These are phyloP conservation scores for Nasonia longicornis DNA, from an alignment of 1,140 invertebrate species.

Conservation along the genomic window DNA sequence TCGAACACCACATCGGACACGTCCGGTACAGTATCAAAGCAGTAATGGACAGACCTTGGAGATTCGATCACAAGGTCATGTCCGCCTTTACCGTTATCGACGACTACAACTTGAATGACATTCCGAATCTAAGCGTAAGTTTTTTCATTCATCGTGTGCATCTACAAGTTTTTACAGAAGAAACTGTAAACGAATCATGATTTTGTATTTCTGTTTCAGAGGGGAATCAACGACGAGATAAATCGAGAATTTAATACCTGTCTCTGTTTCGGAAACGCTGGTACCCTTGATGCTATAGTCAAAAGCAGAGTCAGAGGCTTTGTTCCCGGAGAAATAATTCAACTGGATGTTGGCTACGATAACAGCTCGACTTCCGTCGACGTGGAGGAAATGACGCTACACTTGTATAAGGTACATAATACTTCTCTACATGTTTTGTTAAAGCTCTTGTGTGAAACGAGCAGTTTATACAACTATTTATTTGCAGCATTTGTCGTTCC, in stretches of 20 bases:
- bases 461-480: not conserved
- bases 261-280: constrained; percentile 65
- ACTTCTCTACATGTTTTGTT: not conserved
- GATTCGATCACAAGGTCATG: constrained; percentile 70
- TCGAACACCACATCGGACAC: constrained; percentile 71
- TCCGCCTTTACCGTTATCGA: constrained; percentile 68
- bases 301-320: constrained; percentile 72
- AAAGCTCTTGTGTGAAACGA: too few relatives aligned
- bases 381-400: constrained; percentile 70
- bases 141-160: not conserved
- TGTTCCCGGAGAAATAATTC: constrained; percentile 75
- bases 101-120: constrained; percentile 49
- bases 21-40: constrained; percentile 72
- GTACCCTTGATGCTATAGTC: constrained; percentile 71
- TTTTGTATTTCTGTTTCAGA: constrained; percentile 36
- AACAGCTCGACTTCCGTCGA: constrained; percentile 73
- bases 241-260: constrained; percentile 76
- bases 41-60: constrained; percentile 71
- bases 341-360: constrained; percentile 72
- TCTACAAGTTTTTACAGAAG: not conserved
- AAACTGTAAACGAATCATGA: not conserved
- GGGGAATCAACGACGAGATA: constrained; percentile 54
- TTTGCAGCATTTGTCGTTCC: constrained; percentile 15
- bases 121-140: constrained; percentile 34
- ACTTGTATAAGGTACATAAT: constrained; percentile 69